These are phyloP conservation scores for Panulirus ornatus DNA, from an alignment of 1,140 invertebrate genomes.

Conservation along the genomic window DNA sequence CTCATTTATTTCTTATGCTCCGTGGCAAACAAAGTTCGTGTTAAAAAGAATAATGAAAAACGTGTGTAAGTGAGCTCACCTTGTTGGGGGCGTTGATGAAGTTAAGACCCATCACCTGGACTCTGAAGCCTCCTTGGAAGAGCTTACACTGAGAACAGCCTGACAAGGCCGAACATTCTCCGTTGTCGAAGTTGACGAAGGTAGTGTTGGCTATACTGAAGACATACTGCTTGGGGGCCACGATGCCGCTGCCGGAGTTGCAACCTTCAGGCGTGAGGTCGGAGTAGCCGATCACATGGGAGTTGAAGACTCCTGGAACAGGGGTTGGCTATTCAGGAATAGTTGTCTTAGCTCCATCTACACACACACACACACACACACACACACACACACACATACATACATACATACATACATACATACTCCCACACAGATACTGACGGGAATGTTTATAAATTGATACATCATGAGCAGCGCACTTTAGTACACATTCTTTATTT, in stretches of 20 bases:
- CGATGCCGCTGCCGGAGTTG: constrained; percentile 52
- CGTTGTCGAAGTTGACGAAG: constrained; percentile 64
- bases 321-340: too few relatives aligned
- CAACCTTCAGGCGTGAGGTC: constrained; percentile 40
- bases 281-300: constrained; percentile 58
- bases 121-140: constrained; percentile 50
- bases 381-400: too few relatives aligned
- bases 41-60: too few relatives aligned
- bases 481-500: too few relatives aligned
- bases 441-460: too few relatives aligned
- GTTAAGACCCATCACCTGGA: constrained; percentile 30
- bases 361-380: too few relatives aligned
- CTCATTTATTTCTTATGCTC: too few relatives aligned
- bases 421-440: too few relatives aligned
- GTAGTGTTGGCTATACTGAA: constrained; percentile 61
- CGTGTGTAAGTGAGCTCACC: constrained; percentile 5
- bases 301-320: constrained; percentile 47
- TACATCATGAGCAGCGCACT: too few relatives aligned
- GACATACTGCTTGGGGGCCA: constrained; percentile 57
- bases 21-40: too few relatives aligned
- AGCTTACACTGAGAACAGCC: constrained; percentile 71
- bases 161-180: constrained; percentile 42
- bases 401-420: too few relatives aligned
- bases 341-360: too few relatives aligned
- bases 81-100: constrained; percentile 61